Conservation (phyloP, 2,113 vertebrate species). For the Alethe castanea region DNA sequence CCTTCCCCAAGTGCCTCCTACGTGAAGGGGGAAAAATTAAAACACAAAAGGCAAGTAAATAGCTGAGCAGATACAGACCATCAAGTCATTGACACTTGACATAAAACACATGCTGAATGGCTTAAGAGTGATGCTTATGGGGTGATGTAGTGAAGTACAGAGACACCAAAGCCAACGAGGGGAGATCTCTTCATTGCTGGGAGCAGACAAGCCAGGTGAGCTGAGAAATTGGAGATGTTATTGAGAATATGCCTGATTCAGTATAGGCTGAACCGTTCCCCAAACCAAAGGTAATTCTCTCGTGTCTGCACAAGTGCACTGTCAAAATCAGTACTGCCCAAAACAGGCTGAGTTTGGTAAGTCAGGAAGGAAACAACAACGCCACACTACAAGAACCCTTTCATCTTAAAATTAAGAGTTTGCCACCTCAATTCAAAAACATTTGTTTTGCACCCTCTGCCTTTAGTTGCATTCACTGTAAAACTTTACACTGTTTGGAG, state of each 20-base stretch:
- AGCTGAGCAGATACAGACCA: neutral
- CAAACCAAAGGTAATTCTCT: neutral
- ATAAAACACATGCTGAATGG: neutral
- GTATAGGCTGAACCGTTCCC: neutral
- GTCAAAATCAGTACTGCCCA: neutral
- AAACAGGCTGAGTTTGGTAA: neutral
- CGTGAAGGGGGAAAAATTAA: neutral
- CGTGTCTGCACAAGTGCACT: neutral
- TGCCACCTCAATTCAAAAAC: neutral
- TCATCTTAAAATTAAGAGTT: neutral
- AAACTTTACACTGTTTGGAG: neutral
- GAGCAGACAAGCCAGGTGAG: neutral
- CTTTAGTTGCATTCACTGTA: neutral
- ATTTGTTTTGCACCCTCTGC: neutral
- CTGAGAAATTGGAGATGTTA: neutral
- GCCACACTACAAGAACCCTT: neutral
- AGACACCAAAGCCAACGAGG: neutral
- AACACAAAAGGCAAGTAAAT: neutral
- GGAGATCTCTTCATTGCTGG: neutral
- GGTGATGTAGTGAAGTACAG: neutral
- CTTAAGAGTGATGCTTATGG: neutral
- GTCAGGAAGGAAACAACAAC: neutral
- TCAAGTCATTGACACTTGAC: neutral
- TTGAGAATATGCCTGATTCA: neutral
- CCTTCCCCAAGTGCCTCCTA: neutral